phyloP scores from a whole-genome alignment of 1,140 invertebrate genomes.

The Hesperophylax magnus region DNA sequence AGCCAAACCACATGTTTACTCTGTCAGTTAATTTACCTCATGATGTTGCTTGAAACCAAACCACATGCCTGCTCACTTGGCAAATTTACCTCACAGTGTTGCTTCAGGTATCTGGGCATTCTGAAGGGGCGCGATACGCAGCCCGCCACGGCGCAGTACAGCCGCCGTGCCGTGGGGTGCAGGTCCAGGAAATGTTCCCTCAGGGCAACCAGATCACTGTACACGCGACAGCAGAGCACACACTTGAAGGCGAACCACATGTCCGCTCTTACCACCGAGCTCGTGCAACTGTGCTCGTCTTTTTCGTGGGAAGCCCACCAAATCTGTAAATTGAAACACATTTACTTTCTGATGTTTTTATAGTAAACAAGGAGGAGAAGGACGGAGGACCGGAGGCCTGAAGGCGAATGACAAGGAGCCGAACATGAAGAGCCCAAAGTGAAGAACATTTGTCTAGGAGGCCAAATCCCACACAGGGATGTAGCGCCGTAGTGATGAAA shows the following conservation, averaged over 20 bases:
- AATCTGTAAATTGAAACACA: neutral
- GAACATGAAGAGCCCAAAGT: too few relatives aligned
- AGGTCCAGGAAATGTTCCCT: conserved; percentile 62
- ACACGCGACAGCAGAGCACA: conserved; percentile 61
- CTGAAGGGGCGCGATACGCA: conserved; percentile 65
- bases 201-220: conserved; percentile 61
- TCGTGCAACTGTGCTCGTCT: neutral
- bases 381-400: too few relatives aligned
- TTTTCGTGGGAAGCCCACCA: conserved; percentile 43
- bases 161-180: conserved; percentile 64
- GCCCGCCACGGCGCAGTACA: conserved; percentile 64
- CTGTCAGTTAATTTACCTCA: too few relatives aligned
- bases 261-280: neutral
- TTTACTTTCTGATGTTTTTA: too few relatives aligned
- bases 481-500: too few relatives aligned
- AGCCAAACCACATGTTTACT: too few relatives aligned
- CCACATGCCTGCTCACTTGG: too few relatives aligned
- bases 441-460: too few relatives aligned
- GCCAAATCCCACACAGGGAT: too few relatives aligned
- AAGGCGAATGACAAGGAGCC: too few relatives aligned
- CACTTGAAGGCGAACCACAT: conserved; percentile 61
- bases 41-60: too few relatives aligned
- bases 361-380: too few relatives aligned
- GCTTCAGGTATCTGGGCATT: conserved; percentile 64
- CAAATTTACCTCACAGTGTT: conserved; percentile 64